Percentiles rank a stretch among this genome's conserved stretches.
phyloP scores from a whole-genome alignment of 2,888 invertebrate species.

The Ichneumoninae sp. region DNA sequence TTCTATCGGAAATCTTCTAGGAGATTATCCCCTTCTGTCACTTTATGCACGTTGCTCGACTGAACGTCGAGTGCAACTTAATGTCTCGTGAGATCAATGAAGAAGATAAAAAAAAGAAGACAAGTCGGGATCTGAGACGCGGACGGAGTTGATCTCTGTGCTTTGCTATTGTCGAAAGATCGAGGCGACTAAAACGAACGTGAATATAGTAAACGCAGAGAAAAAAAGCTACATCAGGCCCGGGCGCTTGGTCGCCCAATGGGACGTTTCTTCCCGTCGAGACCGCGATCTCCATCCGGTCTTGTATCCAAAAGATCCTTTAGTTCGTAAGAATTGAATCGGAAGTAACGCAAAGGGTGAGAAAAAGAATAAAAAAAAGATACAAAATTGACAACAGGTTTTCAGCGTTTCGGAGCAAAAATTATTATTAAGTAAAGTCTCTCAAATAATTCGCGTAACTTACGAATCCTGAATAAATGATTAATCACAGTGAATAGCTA shows the following conservation, averaged over 20 bases:
- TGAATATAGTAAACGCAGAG: constrained; percentile 46
- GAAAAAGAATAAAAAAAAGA: neutral
- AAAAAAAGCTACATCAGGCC: constrained; percentile 24
- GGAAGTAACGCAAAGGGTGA: neutral
- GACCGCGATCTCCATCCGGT: constrained; percentile 14
- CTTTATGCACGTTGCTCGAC: constrained; percentile 77
- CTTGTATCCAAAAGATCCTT: constrained; percentile 24
- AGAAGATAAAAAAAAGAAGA: neutral
- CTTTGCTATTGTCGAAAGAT: constrained; percentile 45
- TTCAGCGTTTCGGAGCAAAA: constrained; percentile 33
- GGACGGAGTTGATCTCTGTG: constrained; percentile 30
- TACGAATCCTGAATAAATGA: constrained; percentile 53
- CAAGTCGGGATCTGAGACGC: constrained; percentile 9
- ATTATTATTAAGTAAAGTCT: constrained; percentile 19
- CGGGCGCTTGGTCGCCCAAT: constrained; percentile 62
- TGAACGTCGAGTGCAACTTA: constrained; percentile 66
- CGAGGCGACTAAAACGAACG: constrained; percentile 25
- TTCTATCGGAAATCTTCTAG: constrained; percentile 69
- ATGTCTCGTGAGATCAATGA: constrained; percentile 36
- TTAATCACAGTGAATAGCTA: constrained; percentile 28
- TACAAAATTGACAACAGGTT: constrained; percentile 8
- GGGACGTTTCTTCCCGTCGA: neutral
- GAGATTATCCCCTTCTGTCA: constrained; percentile 76
- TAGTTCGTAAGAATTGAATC: constrained; percentile 43
- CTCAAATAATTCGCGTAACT: constrained; percentile 41